phyloP scores from a whole-genome alignment of 1,140 invertebrate species.

The Spodoptera frugiperda region DNA sequence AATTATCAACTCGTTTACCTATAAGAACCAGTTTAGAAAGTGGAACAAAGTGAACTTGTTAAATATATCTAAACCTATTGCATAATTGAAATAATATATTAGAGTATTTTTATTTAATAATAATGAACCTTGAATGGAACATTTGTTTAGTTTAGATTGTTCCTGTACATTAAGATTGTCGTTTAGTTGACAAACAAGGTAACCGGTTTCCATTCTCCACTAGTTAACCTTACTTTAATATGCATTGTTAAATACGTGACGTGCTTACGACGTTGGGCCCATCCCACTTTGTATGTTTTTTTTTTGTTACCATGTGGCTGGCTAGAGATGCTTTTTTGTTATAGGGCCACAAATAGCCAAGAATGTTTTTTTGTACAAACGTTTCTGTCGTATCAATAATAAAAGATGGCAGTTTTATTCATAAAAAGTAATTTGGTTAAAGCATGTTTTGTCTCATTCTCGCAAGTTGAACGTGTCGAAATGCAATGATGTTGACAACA shows the following conservation, averaged over 20 bases:
- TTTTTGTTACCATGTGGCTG: constrained; percentile 22
- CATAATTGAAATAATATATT: not conserved
- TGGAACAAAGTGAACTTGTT: not conserved
- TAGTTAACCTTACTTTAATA: constrained; percentile 41
- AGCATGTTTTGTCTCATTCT: too few relatives aligned
- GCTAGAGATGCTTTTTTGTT: not conserved
- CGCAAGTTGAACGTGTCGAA: too few relatives aligned
- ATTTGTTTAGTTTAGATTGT: constrained; percentile 9
- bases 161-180: constrained; percentile 10
- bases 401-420: too few relatives aligned
- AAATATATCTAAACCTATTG: not conserved
- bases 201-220: constrained; percentile 41
- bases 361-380: not conserved
- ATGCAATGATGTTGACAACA: too few relatives aligned
- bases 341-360: not conserved
- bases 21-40: constrained; percentile 6
- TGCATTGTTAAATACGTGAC: constrained; percentile 25
- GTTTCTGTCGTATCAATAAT: not conserved
- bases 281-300: not conserved
- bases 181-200: constrained; percentile 14
- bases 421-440: too few relatives aligned
- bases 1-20: constrained; percentile 20
- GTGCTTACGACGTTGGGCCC: not conserved
- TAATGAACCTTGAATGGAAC: constrained; percentile 15
- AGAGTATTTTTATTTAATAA: not conserved